phyloP scores from a whole-genome alignment of 2,888 invertebrate genomes.

The Napeogenes inachia region DNA sequence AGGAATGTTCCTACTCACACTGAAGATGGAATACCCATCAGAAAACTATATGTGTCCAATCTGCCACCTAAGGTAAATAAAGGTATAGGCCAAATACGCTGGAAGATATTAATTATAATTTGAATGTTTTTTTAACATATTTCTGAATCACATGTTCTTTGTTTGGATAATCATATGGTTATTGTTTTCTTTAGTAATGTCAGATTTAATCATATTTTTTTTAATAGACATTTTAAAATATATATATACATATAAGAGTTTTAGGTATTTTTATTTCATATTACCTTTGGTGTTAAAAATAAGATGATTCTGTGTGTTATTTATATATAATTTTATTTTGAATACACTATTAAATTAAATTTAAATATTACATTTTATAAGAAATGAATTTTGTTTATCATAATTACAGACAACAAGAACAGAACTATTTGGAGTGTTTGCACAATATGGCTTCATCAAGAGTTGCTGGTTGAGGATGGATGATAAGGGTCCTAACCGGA shows the following conservation, averaged over 20 bases:
- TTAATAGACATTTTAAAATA: neutral
- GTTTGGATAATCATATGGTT: neutral
- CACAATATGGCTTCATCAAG: constrained; percentile 76
- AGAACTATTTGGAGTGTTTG: constrained; percentile 74
- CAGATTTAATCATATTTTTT: neutral
- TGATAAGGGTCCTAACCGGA: constrained; percentile 55
- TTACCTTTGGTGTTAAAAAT: too few relatives aligned
- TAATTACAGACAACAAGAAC: constrained; percentile 72
- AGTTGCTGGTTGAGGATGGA: constrained; percentile 75
- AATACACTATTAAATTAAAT: neutral
- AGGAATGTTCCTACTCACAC: constrained; percentile 69
- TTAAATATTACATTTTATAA: too few relatives aligned
- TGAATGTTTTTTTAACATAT: neutral
- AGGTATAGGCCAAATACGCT: neutral
- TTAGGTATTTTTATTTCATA: too few relatives aligned
- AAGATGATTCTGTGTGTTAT: too few relatives aligned
- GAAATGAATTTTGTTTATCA: neutral
- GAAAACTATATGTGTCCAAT: constrained; percentile 78
- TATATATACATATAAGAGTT: neutral
- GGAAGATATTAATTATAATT: constrained; percentile 1
- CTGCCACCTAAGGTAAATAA: constrained; percentile 72
- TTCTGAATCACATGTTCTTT: constrained; percentile 1
- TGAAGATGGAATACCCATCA: constrained; percentile 77
- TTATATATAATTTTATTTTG: too few relatives aligned
- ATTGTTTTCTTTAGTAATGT: constrained; percentile 4